Conservation (phyloP, 2,888 invertebrate species). For the Tachina lurida region DNA sequence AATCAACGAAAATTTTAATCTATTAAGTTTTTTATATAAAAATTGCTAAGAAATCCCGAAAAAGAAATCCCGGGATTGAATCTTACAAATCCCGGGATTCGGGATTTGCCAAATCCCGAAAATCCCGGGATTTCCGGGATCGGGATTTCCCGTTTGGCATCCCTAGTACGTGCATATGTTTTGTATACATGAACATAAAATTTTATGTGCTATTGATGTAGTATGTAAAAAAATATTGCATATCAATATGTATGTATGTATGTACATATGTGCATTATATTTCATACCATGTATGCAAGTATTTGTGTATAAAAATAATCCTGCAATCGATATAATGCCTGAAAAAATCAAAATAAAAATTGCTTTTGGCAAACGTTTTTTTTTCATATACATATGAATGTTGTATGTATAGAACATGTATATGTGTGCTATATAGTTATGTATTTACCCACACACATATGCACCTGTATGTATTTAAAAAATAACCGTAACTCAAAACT, state of each 20-base stretch:
- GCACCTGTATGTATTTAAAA: neutral
- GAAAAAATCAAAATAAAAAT: slow-evolving; percentile 27
- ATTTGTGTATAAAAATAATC: neutral
- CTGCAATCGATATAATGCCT: slow-evolving; percentile 21
- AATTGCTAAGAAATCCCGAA: too few species aligned
- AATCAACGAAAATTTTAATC: too few species aligned
- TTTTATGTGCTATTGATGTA: neutral
- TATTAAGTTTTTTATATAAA: too few species aligned
- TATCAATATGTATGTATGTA: neutral
- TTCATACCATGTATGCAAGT: neutral
- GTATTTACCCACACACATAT: too few species aligned
- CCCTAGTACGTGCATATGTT: neutral
- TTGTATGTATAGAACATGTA: neutral
- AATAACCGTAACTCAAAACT: slow-evolving; percentile 41
- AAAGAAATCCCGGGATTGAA: too few species aligned
- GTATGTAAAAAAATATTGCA: neutral
- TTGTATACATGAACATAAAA: neutral
- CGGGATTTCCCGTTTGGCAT: too few species aligned
- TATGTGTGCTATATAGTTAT: neutral
- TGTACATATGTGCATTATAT: neutral
- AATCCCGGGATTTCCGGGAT: too few species aligned
- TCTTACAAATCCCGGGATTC: too few species aligned
- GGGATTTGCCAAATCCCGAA: too few species aligned
- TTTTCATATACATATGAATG: neutral
- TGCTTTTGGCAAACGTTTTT: slow-evolving; percentile 33